A percentile compares a stretch with the other conserved stretches of the same genome.
phyloP scores from a whole-genome alignment of 2,888 invertebrate species.

The Rhorus exstirpatorius region DNA sequence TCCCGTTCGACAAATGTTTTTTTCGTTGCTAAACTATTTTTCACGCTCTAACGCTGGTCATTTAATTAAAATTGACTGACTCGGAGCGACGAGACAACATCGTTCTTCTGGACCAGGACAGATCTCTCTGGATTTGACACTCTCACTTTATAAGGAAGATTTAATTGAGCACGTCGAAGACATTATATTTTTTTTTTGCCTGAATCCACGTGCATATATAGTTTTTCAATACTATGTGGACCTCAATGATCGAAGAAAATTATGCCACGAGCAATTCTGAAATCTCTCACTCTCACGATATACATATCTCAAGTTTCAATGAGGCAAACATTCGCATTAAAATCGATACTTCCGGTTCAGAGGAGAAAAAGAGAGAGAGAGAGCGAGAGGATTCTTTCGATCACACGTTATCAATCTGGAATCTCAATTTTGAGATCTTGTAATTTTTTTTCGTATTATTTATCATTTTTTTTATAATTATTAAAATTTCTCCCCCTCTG shows the following conservation, averaged over 20 bases:
- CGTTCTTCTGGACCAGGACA: slow-evolving; percentile 24
- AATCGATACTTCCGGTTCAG: slow-evolving; percentile 2
- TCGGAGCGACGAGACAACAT: slow-evolving; percentile 31
- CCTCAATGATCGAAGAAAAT: slow-evolving; percentile 13
- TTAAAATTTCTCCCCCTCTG: neutral
- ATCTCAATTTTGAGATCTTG: neutral
- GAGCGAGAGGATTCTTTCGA: slow-evolving; percentile 38
- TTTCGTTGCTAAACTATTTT: neutral
- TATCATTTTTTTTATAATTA: slow-evolving; percentile 1
- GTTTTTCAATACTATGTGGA: neutral
- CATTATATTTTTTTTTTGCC: slow-evolving; percentile 26
- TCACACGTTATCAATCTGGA: slow-evolving; percentile 20
- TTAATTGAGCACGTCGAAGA: slow-evolving; percentile 51
- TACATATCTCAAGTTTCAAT: slow-evolving; percentile 21
- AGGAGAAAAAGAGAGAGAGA: too few species aligned
- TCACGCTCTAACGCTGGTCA: neutral
- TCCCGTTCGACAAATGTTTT: too few species aligned
- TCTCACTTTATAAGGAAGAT: slow-evolving; percentile 56
- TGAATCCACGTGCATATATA: neutral
- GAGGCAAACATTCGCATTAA: neutral
- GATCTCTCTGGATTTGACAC: slow-evolving; percentile 37
- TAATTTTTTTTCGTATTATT: too few species aligned
- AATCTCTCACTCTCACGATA: slow-evolving; percentile 3
- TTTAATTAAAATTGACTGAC: slow-evolving; percentile 52
- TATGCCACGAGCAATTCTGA: slow-evolving; percentile 7